phyloP scores from a whole-genome alignment of 1,140 invertebrate species.

The Apis mellifera region Amel_HAv3.1 CM009935.2:9886501-9887000 shows the following conservation, averaged over 20 bases:
- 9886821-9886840: too few species aligned
- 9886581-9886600: conserved; percentile 9
- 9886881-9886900: too few species aligned
- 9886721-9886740: conserved; percentile 50
- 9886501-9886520: conserved; percentile 75
- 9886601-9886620: conserved; percentile 67
- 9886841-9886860: too few species aligned
- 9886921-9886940: too few species aligned
- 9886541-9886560: conserved; percentile 72
- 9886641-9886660: conserved; percentile 65
- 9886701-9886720: conserved; percentile 60
- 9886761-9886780: conserved; percentile 6
- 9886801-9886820: neutral
- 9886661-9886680: conserved; percentile 74
- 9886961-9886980: conserved; percentile 4
- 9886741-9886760: conserved; percentile 28
- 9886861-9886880: too few species aligned
- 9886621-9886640: conserved; percentile 75
- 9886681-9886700: conserved; percentile 66
- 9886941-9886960: neutral
- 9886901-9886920: too few species aligned
- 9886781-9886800: conserved; percentile 3
- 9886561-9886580: conserved; percentile 16
- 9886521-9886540: conserved; percentile 79
- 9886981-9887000: conserved; percentile 27